These are phyloP conservation scores for Eueides isabella DNA, from an alignment of 1,140 invertebrate genomes.

Conservation along the genomic window DNA sequence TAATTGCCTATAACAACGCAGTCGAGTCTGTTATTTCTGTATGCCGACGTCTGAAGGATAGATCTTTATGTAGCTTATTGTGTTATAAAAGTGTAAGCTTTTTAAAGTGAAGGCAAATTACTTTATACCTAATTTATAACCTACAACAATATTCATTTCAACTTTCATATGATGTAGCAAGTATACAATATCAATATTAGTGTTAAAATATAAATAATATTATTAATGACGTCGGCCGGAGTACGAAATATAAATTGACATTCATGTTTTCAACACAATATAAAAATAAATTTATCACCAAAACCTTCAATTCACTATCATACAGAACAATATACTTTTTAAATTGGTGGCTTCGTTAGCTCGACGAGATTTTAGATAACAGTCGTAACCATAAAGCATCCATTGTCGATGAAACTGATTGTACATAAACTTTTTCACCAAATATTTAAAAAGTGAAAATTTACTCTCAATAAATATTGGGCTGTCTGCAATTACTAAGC, in stretches of 20 bases:
- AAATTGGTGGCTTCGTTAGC: neutral
- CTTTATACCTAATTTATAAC: neutral
- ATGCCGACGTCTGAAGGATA: conserved; percentile 11
- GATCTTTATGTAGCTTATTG: neutral
- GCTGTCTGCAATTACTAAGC: conserved; percentile 18
- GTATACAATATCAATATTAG: neutral
- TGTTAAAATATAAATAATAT: neutral
- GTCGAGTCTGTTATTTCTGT: conserved; percentile 9
- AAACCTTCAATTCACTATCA: neutral
- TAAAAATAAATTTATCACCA: neutral
- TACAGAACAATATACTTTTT: conserved; percentile 1
- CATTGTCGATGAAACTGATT: conserved; percentile 16
- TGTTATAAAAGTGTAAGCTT: neutral
- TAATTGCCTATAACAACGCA: conserved; percentile 21
- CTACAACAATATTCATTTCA: neutral
- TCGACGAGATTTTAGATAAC: conserved; percentile 3
- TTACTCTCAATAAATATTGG: conserved; percentile 13
- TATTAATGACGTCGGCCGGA: neutral
- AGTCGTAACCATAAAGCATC: conserved; percentile 4
- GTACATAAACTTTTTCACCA: conserved; percentile 11
- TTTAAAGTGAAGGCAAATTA: conserved; percentile 11
- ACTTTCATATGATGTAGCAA: neutral
- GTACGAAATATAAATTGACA: neutral
- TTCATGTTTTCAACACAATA: neutral
- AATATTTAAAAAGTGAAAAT: conserved; percentile 29